A percentile compares a stretch with the other conserved stretches of the same genome.
phyloP scores from a whole-genome alignment of 2,888 invertebrate genomes.

The Mongoloraphidia duomilia region DNA sequence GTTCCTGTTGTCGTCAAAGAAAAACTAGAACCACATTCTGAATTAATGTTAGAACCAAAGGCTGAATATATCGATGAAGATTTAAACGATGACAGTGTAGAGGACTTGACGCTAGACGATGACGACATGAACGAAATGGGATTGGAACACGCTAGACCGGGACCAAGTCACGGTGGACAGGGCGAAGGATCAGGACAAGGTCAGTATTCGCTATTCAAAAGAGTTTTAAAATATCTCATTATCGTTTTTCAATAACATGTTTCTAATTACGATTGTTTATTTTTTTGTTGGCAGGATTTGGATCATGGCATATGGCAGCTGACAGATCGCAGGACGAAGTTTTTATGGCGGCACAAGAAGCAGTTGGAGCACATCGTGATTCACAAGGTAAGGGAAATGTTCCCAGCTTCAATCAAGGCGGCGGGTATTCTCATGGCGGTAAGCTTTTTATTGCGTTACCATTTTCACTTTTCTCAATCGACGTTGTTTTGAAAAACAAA shows the following conservation, averaged over 20 bases:
- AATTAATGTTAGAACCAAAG: slow-evolving; percentile 52
- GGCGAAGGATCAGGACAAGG: slow-evolving; percentile 60
- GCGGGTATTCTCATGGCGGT: too few relatives aligned
- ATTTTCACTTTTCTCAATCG: too few relatives aligned
- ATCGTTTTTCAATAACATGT: neutral
- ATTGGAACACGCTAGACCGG: slow-evolving; percentile 51
- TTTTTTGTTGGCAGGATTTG: slow-evolving; percentile 50
- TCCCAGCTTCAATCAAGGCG: slow-evolving; percentile 20
- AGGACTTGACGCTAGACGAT: slow-evolving; percentile 72
- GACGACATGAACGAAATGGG: slow-evolving; percentile 60
- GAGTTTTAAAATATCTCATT: slow-evolving; percentile 1
- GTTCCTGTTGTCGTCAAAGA: slow-evolving; percentile 34
- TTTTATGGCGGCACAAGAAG: slow-evolving; percentile 69
- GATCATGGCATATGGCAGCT: slow-evolving; percentile 72
- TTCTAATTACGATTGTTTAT: slow-evolving; percentile 3
- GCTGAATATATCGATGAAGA: slow-evolving; percentile 57
- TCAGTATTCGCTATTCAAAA: slow-evolving; percentile 30
- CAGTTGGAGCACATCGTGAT: slow-evolving; percentile 65
- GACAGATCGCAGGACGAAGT: slow-evolving; percentile 73
- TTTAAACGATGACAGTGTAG: slow-evolving; percentile 57
- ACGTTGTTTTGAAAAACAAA: too few relatives aligned
- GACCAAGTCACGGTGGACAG: slow-evolving; percentile 51
- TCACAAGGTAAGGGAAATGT: slow-evolving; percentile 74
- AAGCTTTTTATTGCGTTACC: too few relatives aligned
- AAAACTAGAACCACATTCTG: slow-evolving; percentile 39